Evolutionary conservation across 2,113 vertebrate genomes (phyloP), one percentile per base, ranked within the genome.

Genomic region (Atlantisia rogersi): DNA sequence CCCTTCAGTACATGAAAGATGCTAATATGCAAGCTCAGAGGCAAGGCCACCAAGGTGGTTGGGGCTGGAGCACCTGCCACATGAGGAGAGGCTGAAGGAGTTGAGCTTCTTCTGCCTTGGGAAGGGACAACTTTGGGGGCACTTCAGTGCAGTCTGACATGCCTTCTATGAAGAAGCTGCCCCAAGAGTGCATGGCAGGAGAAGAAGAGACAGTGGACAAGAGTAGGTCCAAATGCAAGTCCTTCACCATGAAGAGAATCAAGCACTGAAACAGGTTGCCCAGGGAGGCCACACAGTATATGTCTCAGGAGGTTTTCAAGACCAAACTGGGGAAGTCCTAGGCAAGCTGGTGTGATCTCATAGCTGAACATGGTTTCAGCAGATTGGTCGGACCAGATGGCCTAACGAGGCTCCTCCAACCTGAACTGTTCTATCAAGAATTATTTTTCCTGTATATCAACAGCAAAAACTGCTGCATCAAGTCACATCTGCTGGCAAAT

Each of bases 281-380:
- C 39, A 60, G 15, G 12, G 9, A 83, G n/a, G 26, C 25, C 46
- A 6, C 37, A 53, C 39, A 35, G 29, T 35, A 28, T 44, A 14
- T 67, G 5, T 78, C 78, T 56, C 64, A 58, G 48, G 84, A 84
- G 15, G 46, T 64, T 81, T 88, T 89, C 78, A 94, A 75, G 73
- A 78, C 11, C 12, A 28, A 55, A 13, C 35, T 11, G 19, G 60
- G 12, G 74, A 86, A 84, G 25, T 53, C 42, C 48, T 85, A 29
- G 74, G 77, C 46, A 89, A 75, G 73, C 42, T 64, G 29, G 50
- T 88, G 65, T 60, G 46, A 85, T 87, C 65, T 82, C 62, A 67
- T n/a, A 71, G 64, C 50, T 67, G 40, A 83, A 69, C 35, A 40
- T 48, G 44, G 25, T 65, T 91, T 92, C n/a, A 10, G 56, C 52